Evolutionary conservation across 2,888 invertebrate genomes (phyloP), one percentile per base, ranked within the genome.

Genomic region (Corbicula japonica): DNA sequence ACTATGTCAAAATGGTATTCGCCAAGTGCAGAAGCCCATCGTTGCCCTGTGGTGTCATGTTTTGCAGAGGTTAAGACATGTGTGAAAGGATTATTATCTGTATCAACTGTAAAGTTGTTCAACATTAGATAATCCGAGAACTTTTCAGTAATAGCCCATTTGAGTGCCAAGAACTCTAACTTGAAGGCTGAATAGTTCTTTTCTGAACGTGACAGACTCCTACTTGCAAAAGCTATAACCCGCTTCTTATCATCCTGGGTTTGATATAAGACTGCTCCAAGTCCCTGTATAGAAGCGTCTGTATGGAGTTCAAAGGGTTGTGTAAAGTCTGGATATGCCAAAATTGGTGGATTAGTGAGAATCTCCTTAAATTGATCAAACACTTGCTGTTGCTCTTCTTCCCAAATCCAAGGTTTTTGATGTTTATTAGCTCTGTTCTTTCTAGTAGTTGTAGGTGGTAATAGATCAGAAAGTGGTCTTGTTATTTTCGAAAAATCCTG

Each of bases 401-500:
- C 61, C 70, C 70, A 65, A 15, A 1, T 50, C 70, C 65, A 70
- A 26, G 30, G 23, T 35, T 63, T 63, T 52, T 35, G 28, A 15
- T 23, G 32, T 65, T 30, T 60, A 23, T 54, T 73, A 15, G 6
- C 1, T 4, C 23, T 26, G n/a, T 62, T 66, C 35, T 63, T 76
- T n/a, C n/a, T n/a, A n/a, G 32, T 21, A 2, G 69, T 15, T 15
- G 73, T 41, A 15, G 48, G 52, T n/a, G 65, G 68, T 35, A 81
- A n/a, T 5, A 81, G 38, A 15, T 74, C 70, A 38, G 66, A 35
- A n/a, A 81, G 26, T 18, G 81, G 81, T 66, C 32, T 78, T 1
- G 78, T 70, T 12, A 71, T 75, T 34, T 75, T 71, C 3, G 68
- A 60, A 58, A 77, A 83, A 60, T 77, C 75, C 18, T 62, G 48